These are phyloP conservation scores for Callospermophilus lateralis DNA, from an alignment of 2,113 vertebrate genomes.

Conservation along the genomic window DNA sequence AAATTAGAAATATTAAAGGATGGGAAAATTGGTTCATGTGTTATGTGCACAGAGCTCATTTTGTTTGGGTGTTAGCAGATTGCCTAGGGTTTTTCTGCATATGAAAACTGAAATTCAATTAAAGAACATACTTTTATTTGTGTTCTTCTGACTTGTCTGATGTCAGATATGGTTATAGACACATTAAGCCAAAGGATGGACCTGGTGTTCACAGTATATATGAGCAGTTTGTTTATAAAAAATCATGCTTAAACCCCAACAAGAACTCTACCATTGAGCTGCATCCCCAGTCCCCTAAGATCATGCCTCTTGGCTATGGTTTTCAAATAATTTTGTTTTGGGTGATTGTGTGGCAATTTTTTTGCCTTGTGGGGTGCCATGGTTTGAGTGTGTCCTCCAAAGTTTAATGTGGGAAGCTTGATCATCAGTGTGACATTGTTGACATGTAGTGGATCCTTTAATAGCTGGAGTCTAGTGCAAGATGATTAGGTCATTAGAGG, in stretches of 20 bases:
- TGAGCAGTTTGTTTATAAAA: slow-evolving; percentile 30
- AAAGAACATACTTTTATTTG: background rate
- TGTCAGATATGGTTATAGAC: background rate
- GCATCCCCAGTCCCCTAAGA: background rate
- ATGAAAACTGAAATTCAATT: background rate
- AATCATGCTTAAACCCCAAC: background rate
- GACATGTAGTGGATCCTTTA: background rate
- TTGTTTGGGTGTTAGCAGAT: too few relatives aligned
- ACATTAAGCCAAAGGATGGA: background rate
- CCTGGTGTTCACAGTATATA: background rate
- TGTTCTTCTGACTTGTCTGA: background rate
- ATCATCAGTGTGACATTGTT: background rate
- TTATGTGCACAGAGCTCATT: too few relatives aligned
- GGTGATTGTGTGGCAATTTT: background rate
- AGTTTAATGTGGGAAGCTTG: background rate
- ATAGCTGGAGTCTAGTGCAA: background rate
- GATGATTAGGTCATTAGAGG: background rate
- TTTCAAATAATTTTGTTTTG: slow-evolving; percentile 38
- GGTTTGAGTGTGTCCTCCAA: background rate
- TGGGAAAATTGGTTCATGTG: background rate
- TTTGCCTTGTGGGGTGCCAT: background rate
- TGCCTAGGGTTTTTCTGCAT: background rate
- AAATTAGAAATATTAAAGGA: background rate
- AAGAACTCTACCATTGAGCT: background rate
- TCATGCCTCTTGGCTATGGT: background rate